phyloP scores from a whole-genome alignment of 2,888 invertebrate species.

The Ichneumoninae sp. region DNA sequence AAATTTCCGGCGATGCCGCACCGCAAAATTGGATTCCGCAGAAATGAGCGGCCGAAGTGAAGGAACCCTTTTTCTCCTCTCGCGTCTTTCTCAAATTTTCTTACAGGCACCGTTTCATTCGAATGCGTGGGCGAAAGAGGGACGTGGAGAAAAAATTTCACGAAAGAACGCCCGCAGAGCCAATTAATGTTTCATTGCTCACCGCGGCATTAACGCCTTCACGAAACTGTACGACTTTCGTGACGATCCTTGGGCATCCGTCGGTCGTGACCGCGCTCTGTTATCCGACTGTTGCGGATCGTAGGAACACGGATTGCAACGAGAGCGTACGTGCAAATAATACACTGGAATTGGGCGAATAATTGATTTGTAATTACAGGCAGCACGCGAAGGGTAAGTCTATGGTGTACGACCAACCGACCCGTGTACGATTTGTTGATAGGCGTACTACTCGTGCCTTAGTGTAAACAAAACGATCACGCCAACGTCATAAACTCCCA shows the following conservation, averaged over 20 bases:
- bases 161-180: constrained; percentile 1
- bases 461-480: constrained; percentile 77
- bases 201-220: neutral
- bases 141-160: neutral
- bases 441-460: constrained; percentile 50
- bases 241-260: neutral
- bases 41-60: constrained; percentile 56
- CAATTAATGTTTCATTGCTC: constrained; percentile 17
- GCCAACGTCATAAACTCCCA: constrained; percentile 76
- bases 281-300: neutral
- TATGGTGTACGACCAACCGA: constrained; percentile 8
- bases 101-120: neutral
- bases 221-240: constrained; percentile 1
- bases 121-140: neutral
- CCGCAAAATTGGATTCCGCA: constrained; percentile 67
- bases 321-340: constrained; percentile 18
- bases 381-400: constrained; percentile 44
- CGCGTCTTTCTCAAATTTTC: constrained; percentile 38
- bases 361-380: constrained; percentile 64
- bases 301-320: neutral
- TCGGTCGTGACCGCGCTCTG: neutral
- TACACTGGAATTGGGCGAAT: constrained; percentile 43
- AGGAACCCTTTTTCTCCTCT: constrained; percentile 8
- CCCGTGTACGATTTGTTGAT: constrained; percentile 53
- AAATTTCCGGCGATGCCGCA: constrained; percentile 44